Evolutionary conservation across 2,113 vertebrate species (phyloP), one percentile per base, ranked within the genome.

Genomic region (Piaya cayana): DNA sequence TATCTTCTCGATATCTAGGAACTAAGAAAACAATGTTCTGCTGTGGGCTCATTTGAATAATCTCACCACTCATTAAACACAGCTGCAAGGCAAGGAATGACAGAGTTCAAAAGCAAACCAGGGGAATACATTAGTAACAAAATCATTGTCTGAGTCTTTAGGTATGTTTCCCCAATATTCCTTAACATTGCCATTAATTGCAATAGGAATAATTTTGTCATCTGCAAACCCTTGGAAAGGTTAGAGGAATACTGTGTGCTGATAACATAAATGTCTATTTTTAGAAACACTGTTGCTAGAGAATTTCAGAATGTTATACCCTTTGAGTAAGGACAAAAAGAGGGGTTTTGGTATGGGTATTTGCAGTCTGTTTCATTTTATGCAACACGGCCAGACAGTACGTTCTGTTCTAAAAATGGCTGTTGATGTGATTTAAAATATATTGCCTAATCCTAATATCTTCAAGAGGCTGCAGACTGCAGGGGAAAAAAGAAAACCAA

Each of bases 61-160:
- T 98, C 97, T 98, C 96, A 87, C 95, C 95, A 97, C 97, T 98
- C 97, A 98, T 98, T 97, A 98, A 97, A 94, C 97, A 98, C 96
- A 98, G 98, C 98, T 98, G 97, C 89, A 86, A 98, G 97, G 97
- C 96, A 98, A 94, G 80, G 93, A 95, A 93, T 94, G 93, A 92
- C 82, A 86, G 96, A 97, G 98, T 98, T 98, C 97, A 98, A 97
- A 97, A 90, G 90, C 95, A 98, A 97, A 98, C 82, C 95, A 96
- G 92, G 97, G 96, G 97, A 98, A 98, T 98, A 97, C 97, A 97
- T 97, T 98, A 97, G 95, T 95, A 95, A 97, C 95, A 97, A 97
- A 98, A 97, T 97, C 97, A 98, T 97, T 92, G 92, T 95, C 95
- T 95, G 92, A 92, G 92, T 96, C 96, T 97, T 95, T 94, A 94